Evolutionary conservation across 2,797 vertebrate genomes (phyloP), one percentile per base, ranked within the genome.

Genomic region (Betta splendens): DNA sequence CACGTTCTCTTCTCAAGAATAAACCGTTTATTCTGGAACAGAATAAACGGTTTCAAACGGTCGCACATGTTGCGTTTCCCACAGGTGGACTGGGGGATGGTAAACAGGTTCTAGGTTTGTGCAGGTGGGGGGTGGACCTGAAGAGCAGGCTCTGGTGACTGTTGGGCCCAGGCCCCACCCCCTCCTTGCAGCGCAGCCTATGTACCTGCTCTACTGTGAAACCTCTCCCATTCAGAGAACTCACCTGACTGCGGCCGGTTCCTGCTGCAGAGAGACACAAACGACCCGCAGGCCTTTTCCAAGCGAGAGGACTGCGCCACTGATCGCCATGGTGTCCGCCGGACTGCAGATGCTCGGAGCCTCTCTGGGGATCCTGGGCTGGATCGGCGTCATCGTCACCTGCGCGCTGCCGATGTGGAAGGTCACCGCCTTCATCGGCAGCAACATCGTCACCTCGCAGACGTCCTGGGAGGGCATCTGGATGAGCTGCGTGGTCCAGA

Each of bases 401-500:
- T 98, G 96, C 0, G 94, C 92, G 0, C 5, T 99, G 28, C 98
- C 98, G 64, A 97, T 98, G 96, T 99, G 98, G 98, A 90, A 79
- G 12, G 95, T 95, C 75, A 91, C 92, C 0, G 95, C 96, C 28
- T 98, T 97, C 55, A 85, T 98, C 0, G 96, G 97, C 43, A 93
- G 84, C 90, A 97, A 93, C 92, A 99, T 99, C 1, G 88, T 98
- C 57, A 94, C 94, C 1, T 85, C 96, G 0, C 96, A 98, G 90
- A 92, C 79, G 21, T 35, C 75, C 35, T 98, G 95, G 96, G 95
- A 98, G 50, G 97, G 97, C 10, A 94, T 99, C 59, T 99, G 97
- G 97, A 98, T 98, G 97, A 93, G 0, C 85, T 99, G 97, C 0
- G 94, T 98, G 72, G 84, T 92, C 29, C 96, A 98, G 91, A 99